A percentile compares a stretch with the other conserved stretches of the same genome.
These are phyloP conservation scores for Chloroceryle inda DNA, from an alignment of 2,797 vertebrate species.

Conservation along the genomic window DNA sequence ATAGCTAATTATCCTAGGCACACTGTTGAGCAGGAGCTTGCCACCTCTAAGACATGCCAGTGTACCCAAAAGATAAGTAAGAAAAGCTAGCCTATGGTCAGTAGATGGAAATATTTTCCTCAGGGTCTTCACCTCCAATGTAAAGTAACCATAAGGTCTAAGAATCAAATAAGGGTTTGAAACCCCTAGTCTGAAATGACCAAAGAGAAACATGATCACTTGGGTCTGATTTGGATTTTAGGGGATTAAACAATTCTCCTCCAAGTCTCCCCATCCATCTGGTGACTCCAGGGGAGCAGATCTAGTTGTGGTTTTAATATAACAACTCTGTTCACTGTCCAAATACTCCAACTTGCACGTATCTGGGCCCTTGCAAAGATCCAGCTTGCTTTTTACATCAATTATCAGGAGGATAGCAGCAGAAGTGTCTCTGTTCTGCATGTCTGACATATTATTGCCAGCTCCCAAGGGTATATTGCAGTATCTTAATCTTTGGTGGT, in stretches of 20 bases:
- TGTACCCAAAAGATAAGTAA: background rate
- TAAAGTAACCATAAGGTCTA: background rate
- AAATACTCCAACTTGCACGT: background rate
- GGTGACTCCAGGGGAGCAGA: background rate
- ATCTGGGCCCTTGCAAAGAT: background rate
- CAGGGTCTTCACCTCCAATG: background rate
- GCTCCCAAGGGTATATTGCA: background rate
- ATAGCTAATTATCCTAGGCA: background rate
- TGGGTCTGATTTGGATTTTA: background rate
- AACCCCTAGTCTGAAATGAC: background rate
- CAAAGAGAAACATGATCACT: fast-evolving
- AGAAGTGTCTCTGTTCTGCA: background rate
- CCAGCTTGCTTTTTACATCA: background rate
- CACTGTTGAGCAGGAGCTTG: background rate
- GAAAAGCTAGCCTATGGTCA: background rate
- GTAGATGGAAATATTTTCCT: background rate
- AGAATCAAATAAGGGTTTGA: background rate
- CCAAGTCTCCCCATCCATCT: background rate
- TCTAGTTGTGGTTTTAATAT: background rate
- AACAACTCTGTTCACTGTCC: background rate
- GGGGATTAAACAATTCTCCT: background rate
- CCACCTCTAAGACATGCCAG: background rate
- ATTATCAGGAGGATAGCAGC: background rate
- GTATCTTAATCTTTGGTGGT: background rate
- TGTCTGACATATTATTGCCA: background rate